Evolutionary conservation across 1,140 invertebrate species (phyloP), one percentile per base, ranked within the genome.

Genomic region (Tetramorium parvispinum): DNA sequence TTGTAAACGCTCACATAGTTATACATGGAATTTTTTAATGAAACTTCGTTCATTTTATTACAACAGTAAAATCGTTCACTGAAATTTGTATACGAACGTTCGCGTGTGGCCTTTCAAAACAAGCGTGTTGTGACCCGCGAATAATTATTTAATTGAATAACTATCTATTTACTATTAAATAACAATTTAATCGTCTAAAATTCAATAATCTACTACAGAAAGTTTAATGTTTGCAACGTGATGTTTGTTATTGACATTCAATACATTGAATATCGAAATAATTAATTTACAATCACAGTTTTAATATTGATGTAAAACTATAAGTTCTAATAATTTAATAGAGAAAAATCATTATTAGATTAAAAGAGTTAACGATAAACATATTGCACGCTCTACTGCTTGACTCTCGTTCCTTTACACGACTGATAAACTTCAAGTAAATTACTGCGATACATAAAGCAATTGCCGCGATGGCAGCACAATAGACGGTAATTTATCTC

Each of bases 401-500:
- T 68, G 3, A 79, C 18, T 18, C 21, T 81, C 37, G 61, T 68
- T 68, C 32, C 49, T n/a, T 81, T 68, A 68, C n/a, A 21, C 37
- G 32, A 51, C 63, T 81, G 63, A 55, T 81, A 55, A 79, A 79
- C 63, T 70, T 70, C 32, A 55, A 21, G 63, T 43, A 70, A 81
- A 81, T 81, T 81, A 81, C 63, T 55, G 2, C 51, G 63, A 70
- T 81, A 81, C 51, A 53, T 70, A 70, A 81, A 81, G 78, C 61
- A 81, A 81, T 81, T 81, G 63, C 78, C 63, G 21, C 37, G 65
- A 27, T 81, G 65, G 21, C 21, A 43, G 65, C 78, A 70, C 78
- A 70, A 81, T 81, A 27, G 78, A 81, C 49, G 32, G 21, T 81
- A 81, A 81, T 81, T 81, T 70, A 81, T 81, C 78, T 81, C 32